Percentiles rank a stretch among this genome's conserved stretches.
Conservation (phyloP, 2,888 invertebrate species). For the Ceramica pisi region DNA sequence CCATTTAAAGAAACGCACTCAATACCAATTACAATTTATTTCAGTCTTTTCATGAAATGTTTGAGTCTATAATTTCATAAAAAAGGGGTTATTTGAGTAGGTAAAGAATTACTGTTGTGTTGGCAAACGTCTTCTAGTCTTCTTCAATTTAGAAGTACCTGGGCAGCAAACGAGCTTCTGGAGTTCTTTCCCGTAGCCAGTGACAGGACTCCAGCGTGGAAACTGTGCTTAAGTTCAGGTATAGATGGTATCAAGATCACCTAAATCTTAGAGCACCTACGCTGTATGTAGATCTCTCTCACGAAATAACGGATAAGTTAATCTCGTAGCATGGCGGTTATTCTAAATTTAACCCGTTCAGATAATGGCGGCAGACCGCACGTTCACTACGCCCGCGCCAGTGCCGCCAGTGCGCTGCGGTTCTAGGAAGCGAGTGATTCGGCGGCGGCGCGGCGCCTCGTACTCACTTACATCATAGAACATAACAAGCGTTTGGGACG, state of each 20-base stretch:
- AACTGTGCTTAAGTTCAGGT: neutral
- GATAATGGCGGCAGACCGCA: slow-evolving; percentile 43
- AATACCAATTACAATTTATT: no score
- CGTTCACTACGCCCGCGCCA: slow-evolving; percentile 19
- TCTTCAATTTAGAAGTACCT: neutral
- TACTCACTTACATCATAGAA: slow-evolving; percentile 36
- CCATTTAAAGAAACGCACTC: no score
- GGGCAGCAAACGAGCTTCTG: neutral
- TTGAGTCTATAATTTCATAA: no score
- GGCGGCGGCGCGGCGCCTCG: slow-evolving; percentile 49
- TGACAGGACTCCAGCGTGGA: neutral
- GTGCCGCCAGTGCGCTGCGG: no score
- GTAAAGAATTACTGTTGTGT: no score
- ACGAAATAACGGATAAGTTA: slow-evolving; percentile 27
- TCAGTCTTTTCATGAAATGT: no score
- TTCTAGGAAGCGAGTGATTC: slow-evolving; percentile 61
- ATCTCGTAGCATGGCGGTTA: slow-evolving; percentile 39
- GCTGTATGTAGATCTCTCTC: slow-evolving; percentile 19
- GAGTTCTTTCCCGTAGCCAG: neutral
- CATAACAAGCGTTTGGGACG: slow-evolving; percentile 40
- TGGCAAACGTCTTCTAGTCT: no score
- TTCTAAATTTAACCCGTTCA: slow-evolving; percentile 56
- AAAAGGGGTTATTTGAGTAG: no score
- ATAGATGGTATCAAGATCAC: neutral
- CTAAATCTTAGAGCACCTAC: slow-evolving; percentile 6